Percentiles rank a stretch among this genome's conserved stretches.
Evolutionary conservation across 30 jellyfish, hydroid and myxozoan genomes (phyloP).

Genomic region (Aurelia aurita complex sp. Pacific): DNA sequence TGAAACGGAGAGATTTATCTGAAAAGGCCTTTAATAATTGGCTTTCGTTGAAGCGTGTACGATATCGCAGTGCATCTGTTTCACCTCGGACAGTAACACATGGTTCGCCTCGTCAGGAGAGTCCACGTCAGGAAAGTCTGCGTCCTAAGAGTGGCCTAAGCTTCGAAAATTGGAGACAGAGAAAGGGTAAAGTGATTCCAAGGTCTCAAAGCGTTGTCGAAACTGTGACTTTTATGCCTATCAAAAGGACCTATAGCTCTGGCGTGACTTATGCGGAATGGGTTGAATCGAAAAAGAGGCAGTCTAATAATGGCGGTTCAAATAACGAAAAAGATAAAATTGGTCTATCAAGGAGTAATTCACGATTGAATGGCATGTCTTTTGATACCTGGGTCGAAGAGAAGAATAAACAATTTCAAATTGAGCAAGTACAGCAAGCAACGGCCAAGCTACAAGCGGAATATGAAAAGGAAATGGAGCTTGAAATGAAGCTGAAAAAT

Average conservation of each 20-base stretch:
- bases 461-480: slow-evolving; percentile 38
- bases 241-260: slow-evolving; percentile 40
- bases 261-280: slow-evolving; percentile 51
- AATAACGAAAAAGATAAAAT: not conserved
- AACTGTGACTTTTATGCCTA: slow-evolving; percentile 2
- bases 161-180: slow-evolving; percentile 51
- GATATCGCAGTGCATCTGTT: slow-evolving; percentile 36
- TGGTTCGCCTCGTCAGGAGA: no score
- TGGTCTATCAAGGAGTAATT: not conserved
- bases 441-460: slow-evolving; percentile 22
- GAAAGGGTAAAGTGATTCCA: slow-evolving; percentile 33
- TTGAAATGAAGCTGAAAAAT: slow-evolving; percentile 10
- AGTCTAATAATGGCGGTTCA: not conserved
- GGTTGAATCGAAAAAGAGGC: slow-evolving; percentile 42
- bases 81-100: slow-evolving; percentile 11
- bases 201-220: slow-evolving; percentile 39
- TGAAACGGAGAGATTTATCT: slow-evolving; percentile 20
- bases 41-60: slow-evolving; percentile 33
- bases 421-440: slow-evolving; percentile 52
- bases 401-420: slow-evolving; percentile 40
- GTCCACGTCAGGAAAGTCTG: not conserved
- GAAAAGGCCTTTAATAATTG: slow-evolving; percentile 50
- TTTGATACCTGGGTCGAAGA: slow-evolving; percentile 49
- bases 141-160: slow-evolving; percentile 49
- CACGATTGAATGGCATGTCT: slow-evolving; percentile 36